Conservation (phyloP, 2,888 invertebrate genomes). For the Coelinius sp. region DNA sequence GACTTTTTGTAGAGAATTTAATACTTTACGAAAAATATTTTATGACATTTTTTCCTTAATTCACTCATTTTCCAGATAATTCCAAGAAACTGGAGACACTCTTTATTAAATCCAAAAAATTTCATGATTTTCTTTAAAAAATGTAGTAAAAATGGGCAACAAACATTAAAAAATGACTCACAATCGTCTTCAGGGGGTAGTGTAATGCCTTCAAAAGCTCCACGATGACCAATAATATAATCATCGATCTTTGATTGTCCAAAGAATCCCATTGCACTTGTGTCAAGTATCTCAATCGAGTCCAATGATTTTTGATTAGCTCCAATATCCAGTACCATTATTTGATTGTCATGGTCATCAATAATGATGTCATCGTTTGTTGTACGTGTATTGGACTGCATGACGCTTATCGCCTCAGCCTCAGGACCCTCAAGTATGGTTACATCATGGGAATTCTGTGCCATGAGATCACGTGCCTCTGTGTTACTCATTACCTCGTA, state of each 20-base stretch:
- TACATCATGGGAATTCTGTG: slow-evolving; percentile 67
- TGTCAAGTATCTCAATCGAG: slow-evolving; percentile 61
- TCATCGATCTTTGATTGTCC: slow-evolving; percentile 65
- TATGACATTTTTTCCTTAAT: too few species aligned
- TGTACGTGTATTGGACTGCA: slow-evolving; percentile 47
- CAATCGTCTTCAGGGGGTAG: slow-evolving; percentile 8
- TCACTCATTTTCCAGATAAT: too few species aligned
- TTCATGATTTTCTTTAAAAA: too few species aligned
- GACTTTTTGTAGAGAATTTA: too few species aligned
- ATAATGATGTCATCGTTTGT: slow-evolving; percentile 39
- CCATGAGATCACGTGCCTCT: slow-evolving; percentile 69
- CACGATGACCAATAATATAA: slow-evolving; percentile 16
- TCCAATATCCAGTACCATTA: slow-evolving; percentile 62
- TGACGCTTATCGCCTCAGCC: slow-evolving; percentile 62
- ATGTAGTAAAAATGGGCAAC: too few species aligned
- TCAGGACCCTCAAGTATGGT: slow-evolving; percentile 65
- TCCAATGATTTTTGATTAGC: slow-evolving; percentile 45
- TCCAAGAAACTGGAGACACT: too few species aligned
- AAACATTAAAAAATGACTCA: not conserved
- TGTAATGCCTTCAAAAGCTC: not conserved
- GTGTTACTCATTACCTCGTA: slow-evolving; percentile 69
- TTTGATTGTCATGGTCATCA: slow-evolving; percentile 56
- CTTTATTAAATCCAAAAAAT: too few species aligned
- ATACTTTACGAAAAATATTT: too few species aligned
- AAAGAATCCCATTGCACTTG: slow-evolving; percentile 58